Base-by-base conservation (phyloP, 35 echinoderm and acorn worm species). In the Lytechinus variegatus region DNA sequence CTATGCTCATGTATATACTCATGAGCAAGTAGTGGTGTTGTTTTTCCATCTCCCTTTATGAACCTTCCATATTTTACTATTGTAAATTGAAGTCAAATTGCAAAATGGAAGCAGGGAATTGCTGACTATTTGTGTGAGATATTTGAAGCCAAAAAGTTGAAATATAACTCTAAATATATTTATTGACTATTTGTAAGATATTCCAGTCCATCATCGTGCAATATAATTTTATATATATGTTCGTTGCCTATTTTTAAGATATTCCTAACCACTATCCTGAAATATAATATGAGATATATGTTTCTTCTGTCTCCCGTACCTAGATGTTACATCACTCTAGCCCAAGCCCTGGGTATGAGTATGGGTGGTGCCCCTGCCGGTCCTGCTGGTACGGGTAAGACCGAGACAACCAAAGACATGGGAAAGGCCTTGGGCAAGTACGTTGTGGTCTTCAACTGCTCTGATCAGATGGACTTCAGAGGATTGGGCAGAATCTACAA, bases 401-500 rank as follows among this genome's bases (percentile, higher is more conserved):
- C 98, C 53, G 98, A 99, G 71, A 99, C 98, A 29, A 97, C 97
- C 95, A 99, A 99, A 33, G 98, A 99, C 56, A 99, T 99, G 98
- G 98, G 98, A 27, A 99, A 99, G 97, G 98, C 98, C 89, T 96
- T 99, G 87, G 98, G 98, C 27, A 99, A 99, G 87, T 99, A 99
- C 92, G 98, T 99, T 11, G 98, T 99, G 1, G 98, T 99, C 92
- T 99, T 99, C 94, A 99, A 99, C 86, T 99, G 98, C 91, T 99
- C 98, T 12, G 98, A 99, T 97, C 98, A 99, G 96, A 99, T 99
- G 98, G 98, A 99, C 94, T 99, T 99, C 96, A 96, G 98, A 95
- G 98, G 98, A 52, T 87, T 99, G 33, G 98, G 98, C 56, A 91
- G 98, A 88, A 99, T 99, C 56, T 99, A 99, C 94, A 99, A 99